A percentile compares a stretch with the other conserved stretches of the same genome.
Conservation (phyloP, 2,888 invertebrate species). For the Nematopogon swammerdamellus region DNA sequence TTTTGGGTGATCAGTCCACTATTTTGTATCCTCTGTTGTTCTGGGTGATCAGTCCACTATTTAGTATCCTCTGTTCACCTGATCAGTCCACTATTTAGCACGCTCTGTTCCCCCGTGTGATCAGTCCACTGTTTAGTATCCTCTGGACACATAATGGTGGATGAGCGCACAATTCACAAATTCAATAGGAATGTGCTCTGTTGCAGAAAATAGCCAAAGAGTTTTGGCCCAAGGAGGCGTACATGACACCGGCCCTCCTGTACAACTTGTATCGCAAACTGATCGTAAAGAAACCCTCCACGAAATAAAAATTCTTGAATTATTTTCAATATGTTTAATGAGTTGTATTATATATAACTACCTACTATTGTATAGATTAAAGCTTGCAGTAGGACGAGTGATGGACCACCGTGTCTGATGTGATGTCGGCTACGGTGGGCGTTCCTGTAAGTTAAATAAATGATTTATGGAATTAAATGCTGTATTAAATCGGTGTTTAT, state of each 20-base stretch:
- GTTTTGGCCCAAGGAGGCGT: slow-evolving; percentile 35
- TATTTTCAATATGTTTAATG: too few relatives aligned
- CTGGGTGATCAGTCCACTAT: too few relatives aligned
- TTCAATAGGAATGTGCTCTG: slow-evolving; percentile 4
- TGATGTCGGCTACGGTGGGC: slow-evolving; percentile 57
- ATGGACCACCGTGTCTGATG: slow-evolving; percentile 65
- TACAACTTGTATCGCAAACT: slow-evolving; percentile 39
- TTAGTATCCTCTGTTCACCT: too few relatives aligned
- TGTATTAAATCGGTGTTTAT: too few relatives aligned
- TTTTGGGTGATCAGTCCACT: too few relatives aligned
- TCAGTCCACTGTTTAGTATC: too few relatives aligned
- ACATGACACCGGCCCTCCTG: slow-evolving; percentile 36
- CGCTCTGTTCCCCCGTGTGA: too few relatives aligned
- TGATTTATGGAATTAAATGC: too few relatives aligned
- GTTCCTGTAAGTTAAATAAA: slow-evolving; percentile 57
- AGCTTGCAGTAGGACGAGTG: slow-evolving; percentile 57
- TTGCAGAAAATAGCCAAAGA: slow-evolving; percentile 39
- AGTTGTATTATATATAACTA: background rate
- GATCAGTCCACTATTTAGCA: too few relatives aligned
- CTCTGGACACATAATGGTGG: background rate
- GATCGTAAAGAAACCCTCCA: slow-evolving; percentile 20
- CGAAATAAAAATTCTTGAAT: background rate
- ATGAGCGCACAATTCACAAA: too few relatives aligned
- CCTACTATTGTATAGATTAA: slow-evolving; percentile 18
- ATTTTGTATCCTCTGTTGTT: too few relatives aligned